Evolutionary conservation across 2,113 vertebrate genomes (phyloP), one percentile per base, ranked within the genome.

Genomic region (Colius striatus): DNA sequence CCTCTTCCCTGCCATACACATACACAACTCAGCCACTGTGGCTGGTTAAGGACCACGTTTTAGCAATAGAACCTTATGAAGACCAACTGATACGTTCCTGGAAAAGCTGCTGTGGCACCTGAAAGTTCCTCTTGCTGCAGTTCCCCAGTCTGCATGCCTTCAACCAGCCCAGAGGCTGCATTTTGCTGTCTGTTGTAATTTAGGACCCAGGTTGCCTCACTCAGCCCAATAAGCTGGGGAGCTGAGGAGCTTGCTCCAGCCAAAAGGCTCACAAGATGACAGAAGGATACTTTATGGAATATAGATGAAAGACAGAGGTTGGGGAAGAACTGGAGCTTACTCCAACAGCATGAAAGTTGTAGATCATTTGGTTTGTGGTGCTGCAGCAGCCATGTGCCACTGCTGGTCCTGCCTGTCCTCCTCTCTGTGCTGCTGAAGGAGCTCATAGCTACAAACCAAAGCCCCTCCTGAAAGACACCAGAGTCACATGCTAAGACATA

Each of bases 271-370:
- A 32, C 10, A n/a, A 21, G 54, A 16, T 2, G 13, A 48, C 8
- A 53, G 7, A 25, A 43, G 5, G 16, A 18, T 48, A 3, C 1
- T 12, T 11, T 9, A 2, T 1, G 13, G 11, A 7, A 3, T 1
- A 9, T 1, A 17, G 25, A 0, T 29, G 3, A 22, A 4, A 43
- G 12, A 3, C 34, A 8, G 43, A 4, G 3, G 1, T 0, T n/a
- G 8, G 17, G 4, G 19, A 3, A 15, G 19, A 16, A 2, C 1
- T 25, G 7, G 10, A 14, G 20, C 6, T 41, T 55, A 7, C 4
- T 27, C 9, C 0, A 10, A 4, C 9, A 11, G 36, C 2, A 5
- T 0, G 4, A 43, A 6, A 41, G 16, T 5, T 27, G 1, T 1
- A 16, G 20, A 4, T 16, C 0, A 6, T 23, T 41, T 43, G 34